Base-by-base conservation (phyloP, 2,113 vertebrate genomes). In the Phycodurus eques region DNA sequence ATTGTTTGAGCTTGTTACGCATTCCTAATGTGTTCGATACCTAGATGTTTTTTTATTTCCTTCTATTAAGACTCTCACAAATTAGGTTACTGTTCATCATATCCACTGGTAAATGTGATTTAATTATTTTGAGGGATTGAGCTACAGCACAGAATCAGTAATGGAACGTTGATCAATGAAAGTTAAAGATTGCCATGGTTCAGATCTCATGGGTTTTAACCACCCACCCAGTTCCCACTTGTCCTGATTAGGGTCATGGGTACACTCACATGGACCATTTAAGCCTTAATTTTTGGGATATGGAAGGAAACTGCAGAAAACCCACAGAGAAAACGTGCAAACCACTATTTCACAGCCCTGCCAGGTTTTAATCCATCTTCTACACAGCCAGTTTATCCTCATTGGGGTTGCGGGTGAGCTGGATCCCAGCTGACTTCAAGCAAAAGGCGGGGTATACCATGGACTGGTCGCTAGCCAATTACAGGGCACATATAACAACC, bases 1-100 rank as follows among this genome's bases (percentile, higher is more conserved):
- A 66, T n/a, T 64, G 4, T 44, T n/a, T 64, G 42, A 43, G 39
- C 62, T 44, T 43, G 10, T 43, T 64, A n/a, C 5, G 20, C n/a
- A 66, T 66, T 31, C n/a, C 42, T 15, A 27, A 31, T 14, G n/a
- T 66, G 11, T 27, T 15, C 7, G 7, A 27, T 27, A 12, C n/a
- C 12, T 8, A 12, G 31, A 60, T 60, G 5, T 60, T 12, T 22
- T n/a, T 12, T 10, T 39, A 39, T 39, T 39, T 46, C 11, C 63
- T 22, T 19, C 13, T 27, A 8, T 22, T 27, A 66, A 66, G 31
- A 17, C 31, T 19, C 3, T 15, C 22, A 19, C n/a, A 56, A 47
- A 46, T 43, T 51, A 60, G 39, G 73, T 85, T 72, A 71, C 79
- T 85, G 80, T 74, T 71, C 64, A 76, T 72, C 67, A 72, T 59